These are phyloP conservation scores for Rhamnusium bicolor DNA, from an alignment of 2,888 invertebrate genomes.

Conservation along the genomic window DNA sequence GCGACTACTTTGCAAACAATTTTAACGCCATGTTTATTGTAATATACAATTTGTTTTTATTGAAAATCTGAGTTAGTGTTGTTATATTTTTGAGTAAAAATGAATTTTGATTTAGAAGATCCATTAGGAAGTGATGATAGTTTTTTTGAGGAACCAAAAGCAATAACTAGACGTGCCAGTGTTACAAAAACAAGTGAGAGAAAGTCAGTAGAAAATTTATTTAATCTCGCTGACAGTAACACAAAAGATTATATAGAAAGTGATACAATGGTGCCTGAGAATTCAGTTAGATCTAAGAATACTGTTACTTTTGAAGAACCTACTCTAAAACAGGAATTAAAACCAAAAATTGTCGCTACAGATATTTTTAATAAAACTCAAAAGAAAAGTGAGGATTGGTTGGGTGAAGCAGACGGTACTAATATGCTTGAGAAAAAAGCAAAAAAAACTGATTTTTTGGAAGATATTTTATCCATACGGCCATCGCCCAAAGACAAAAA, in stretches of 20 bases:
- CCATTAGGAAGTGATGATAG: slow-evolving; percentile 81
- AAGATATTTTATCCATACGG: slow-evolving; percentile 62
- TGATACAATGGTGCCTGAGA: slow-evolving; percentile 3
- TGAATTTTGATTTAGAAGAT: slow-evolving; percentile 71
- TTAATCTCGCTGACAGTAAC: slow-evolving; percentile 48
- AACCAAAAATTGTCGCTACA: slow-evolving; percentile 2
- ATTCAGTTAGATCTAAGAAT: slow-evolving; percentile 37
- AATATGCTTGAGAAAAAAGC: slow-evolving; percentile 48
- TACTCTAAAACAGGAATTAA: slow-evolving; percentile 35
- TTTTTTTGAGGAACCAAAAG: slow-evolving; percentile 79
- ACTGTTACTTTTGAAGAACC: slow-evolving; percentile 43
- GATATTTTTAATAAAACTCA: slow-evolving; percentile 28
- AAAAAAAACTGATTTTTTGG: slow-evolving; percentile 63
- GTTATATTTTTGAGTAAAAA: slow-evolving; percentile 28
- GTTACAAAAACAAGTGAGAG: slow-evolving; percentile 61
- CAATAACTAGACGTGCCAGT: slow-evolving; percentile 57
- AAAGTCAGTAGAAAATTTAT: slow-evolving; percentile 62
- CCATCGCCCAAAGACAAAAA: slow-evolving; percentile 58
- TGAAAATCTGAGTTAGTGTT: not conserved
- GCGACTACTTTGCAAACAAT: slow-evolving; percentile 12
- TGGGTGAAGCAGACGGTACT: slow-evolving; percentile 57
- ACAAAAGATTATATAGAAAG: slow-evolving; percentile 27
- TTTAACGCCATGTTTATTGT: not conserved
- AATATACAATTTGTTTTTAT: not conserved
- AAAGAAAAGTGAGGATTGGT: slow-evolving; percentile 62